Base-by-base conservation (phyloP, 2,113 vertebrate species). In the Onychostoma macrolepis region DNA sequence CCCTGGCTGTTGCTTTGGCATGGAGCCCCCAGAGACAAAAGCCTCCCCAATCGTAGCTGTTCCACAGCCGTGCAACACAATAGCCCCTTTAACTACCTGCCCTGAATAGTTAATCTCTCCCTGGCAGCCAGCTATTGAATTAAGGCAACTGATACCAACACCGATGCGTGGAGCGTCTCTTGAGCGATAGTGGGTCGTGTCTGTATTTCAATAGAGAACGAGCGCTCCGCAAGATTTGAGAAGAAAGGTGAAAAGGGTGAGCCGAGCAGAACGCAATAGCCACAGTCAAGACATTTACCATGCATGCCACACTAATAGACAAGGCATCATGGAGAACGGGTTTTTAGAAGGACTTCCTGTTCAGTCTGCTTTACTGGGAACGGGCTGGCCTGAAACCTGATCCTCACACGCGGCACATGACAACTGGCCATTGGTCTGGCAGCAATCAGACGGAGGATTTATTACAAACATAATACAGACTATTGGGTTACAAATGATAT, bases 121-220 rank as follows among this genome's bases (percentile, higher is more conserved):
- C 92, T 92, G 93, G 91, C 94, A 93, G 91, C 88, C 13, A 90
- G 94, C 93, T 95, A 96, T 95, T 95, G 93, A 95, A 94, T 94
- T 94, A 92, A 92, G 91, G 94, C 92, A 96, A 95, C 87, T 21
- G 93, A 96, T 94, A 95, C 93, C 90, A 88, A 91, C 92, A 91
- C 86, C 91, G 91, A 92, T 94, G 93, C 80, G 88, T 53, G 36
- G 65, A 77, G 79, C 89, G 87, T 84, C 87, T 86, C 87, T 26
- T 80, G 63, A 74, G 48, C 43, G 33, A 85, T 50, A 48, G 17
- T 71, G 26, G 63, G 69, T 43, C 80, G 28, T 84, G 41, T 72
- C 17, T n/a, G 17, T 65, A 13, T 82, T 90, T 90, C 92, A 89
- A 85, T 85, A 26, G 79, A 8, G 50, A 53, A 63, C 4, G 38